A percentile compares a stretch with the other conserved stretches of the same genome.
Conservation (phyloP, 37 sponge, comb jelly and placozoan genomes). For the Diacarnus erythraeanus region DNA sequence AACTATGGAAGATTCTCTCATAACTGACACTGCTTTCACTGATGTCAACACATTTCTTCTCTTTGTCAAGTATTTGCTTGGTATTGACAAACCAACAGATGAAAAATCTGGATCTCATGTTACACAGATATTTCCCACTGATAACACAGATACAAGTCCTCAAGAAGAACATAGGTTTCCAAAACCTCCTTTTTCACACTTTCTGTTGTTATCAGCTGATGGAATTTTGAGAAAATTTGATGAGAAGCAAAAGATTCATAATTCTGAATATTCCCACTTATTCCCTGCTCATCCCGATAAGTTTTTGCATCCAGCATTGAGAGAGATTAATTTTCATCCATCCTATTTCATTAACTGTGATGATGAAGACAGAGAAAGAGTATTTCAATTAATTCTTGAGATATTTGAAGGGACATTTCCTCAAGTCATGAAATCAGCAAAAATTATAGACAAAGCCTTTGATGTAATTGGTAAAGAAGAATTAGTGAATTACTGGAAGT, state of each 20-base stretch:
- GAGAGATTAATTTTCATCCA: background rate
- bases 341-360: background rate
- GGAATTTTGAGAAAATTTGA: conserved; percentile 33
- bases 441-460: background rate
- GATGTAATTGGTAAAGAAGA: background rate
- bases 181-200: conserved; percentile 32
- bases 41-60: background rate
- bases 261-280: background rate
- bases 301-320: conserved; percentile 13
- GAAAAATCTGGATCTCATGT: background rate
- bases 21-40: conserved; percentile 19
- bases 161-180: no score
- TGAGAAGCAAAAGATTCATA: background rate
- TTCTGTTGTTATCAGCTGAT: conserved; percentile 55
- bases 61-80: background rate
- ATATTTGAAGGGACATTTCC: background rate
- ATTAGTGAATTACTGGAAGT: background rate
- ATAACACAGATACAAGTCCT: background rate
- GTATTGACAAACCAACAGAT: background rate
- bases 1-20: background rate
- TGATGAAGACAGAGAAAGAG: background rate
- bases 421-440: background rate
- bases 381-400: background rate
- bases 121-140: no score
- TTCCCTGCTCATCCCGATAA: background rate